A percentile compares a stretch with the other conserved stretches of the same genome.
phyloP scores from a whole-genome alignment of 2,888 invertebrate species.

The Panorpa germanica region DNA sequence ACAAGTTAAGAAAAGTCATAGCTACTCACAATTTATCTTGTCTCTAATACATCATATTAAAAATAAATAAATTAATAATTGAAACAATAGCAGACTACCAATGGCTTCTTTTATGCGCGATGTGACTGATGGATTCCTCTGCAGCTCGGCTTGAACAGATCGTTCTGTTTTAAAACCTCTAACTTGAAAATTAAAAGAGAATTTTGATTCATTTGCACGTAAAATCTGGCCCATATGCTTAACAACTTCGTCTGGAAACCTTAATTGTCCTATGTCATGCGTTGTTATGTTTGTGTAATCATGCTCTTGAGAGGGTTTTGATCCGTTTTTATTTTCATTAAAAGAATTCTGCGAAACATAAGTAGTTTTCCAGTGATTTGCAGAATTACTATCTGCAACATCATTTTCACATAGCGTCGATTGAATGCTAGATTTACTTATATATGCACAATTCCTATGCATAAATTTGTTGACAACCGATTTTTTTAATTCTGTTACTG shows the following conservation, averaged over 20 bases:
- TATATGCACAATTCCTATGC: too few relatives aligned
- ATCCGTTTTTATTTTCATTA: constrained; percentile 9
- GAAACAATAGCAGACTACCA: constrained; percentile 15
- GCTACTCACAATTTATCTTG: too few relatives aligned
- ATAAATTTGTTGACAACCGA: too few relatives aligned
- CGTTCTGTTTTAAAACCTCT: constrained; percentile 69
- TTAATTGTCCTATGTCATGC: constrained; percentile 2
- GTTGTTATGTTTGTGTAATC: not conserved
- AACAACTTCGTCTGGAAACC: constrained; percentile 18
- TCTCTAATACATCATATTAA: too few relatives aligned
- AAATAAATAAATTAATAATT: too few relatives aligned
- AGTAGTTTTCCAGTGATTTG: constrained; percentile 6
- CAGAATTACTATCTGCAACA: too few relatives aligned
- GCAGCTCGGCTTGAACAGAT: constrained; percentile 44
- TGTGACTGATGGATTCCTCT: constrained; percentile 51
- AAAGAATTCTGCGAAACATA: constrained; percentile 11
- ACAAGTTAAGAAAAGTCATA: too few relatives aligned
- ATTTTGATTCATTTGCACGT: constrained; percentile 13
- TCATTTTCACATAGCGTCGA: too few relatives aligned
- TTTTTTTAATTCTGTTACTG: too few relatives aligned
- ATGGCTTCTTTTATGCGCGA: constrained; percentile 40
- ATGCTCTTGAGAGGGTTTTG: not conserved
- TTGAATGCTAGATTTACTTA: too few relatives aligned
- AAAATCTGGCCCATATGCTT: constrained; percentile 18
- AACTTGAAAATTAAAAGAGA: constrained; percentile 25